Base-by-base conservation (phyloP, 2,888 invertebrate species). In the Monochamus alternatus region DNA sequence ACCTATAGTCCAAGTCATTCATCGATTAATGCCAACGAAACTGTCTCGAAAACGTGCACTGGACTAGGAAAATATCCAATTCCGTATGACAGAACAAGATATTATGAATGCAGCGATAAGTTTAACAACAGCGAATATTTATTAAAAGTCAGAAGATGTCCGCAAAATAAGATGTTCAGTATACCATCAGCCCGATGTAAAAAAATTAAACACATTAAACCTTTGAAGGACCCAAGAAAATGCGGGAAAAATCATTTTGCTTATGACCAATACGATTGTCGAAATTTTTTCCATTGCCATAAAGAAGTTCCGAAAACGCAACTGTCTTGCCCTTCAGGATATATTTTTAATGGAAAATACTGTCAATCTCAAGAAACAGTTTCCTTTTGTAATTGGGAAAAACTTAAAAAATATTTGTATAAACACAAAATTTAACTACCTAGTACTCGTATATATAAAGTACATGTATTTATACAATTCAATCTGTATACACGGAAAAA, bases 21-120 rank as follows among this genome's bases (percentile, higher is more conserved):
- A 22, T 66, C 62, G 58, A 12, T 7, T 44, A 72, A 55, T 71
- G 60, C 44, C n/a, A 44, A 7, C 0, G 66, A 44, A 70, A 75
- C 10, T n/a, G 30, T 30, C 44, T 1, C 1, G 43, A 72, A 65
- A 10, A 65, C 74, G 14, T 86, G 86, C 71, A 84, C 85, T 0
- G 82, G 81, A 3, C 70, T 72, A 55, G 86, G 86, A 30, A 74
- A 62, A 32, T 86, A 80, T 75, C 63, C 73, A 5, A 78, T 84
- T 43, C 80, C 80, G 14, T 78, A 80, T n/a, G 75, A 84, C 64
- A 81, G 81, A 38, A 63, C 75, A 1, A 77, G 78, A 74, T 86
- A 84, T 69, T 84, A 83, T 72, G 75, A 82, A 5, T 86, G 86
- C 60, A n/a, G 52, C 31, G 65, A 73, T 8, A 55, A 55, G 3